These are phyloP conservation scores for Pegoplata infirma DNA, from an alignment of 2,888 invertebrate genomes.

Conservation along the genomic window DNA sequence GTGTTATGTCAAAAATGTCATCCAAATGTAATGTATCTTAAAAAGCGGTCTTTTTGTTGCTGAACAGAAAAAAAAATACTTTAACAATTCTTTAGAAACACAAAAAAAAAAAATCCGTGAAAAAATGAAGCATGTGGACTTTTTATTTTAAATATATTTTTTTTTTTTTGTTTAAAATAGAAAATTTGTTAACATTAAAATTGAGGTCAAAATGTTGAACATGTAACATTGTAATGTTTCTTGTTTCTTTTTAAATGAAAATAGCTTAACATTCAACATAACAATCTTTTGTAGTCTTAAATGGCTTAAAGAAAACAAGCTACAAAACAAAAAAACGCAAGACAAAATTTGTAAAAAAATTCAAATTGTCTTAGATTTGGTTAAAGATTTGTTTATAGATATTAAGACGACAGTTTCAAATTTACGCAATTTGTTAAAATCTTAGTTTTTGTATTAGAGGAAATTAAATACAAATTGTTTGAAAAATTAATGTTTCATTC, in stretches of 20 bases:
- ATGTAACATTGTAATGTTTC: conserved; percentile 36
- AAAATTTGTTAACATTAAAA: conserved; percentile 49
- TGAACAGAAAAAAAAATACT: not conserved
- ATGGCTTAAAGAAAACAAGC: not conserved
- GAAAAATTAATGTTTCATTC: no score
- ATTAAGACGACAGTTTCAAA: not conserved
- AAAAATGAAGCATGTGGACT: not conserved
- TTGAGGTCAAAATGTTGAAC: conserved; percentile 56
- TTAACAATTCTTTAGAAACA: not conserved
- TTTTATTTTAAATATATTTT: not conserved
- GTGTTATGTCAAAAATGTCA: conserved; percentile 64
- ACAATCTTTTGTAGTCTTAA: conserved; percentile 14
- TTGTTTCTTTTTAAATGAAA: conserved; percentile 33
- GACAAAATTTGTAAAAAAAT: not conserved
- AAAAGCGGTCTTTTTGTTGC: conserved; percentile 32
- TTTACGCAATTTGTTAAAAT: not conserved
- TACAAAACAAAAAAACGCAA: no score
- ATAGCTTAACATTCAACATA: conserved; percentile 39
- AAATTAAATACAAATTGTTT: no score
- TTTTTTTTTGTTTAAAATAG: conserved; percentile 16
- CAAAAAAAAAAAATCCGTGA: not conserved
- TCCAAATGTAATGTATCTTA: conserved; percentile 59
- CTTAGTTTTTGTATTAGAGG: no score
- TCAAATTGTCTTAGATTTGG: conserved; percentile 6
- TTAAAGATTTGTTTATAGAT: conserved; percentile 2